These are phyloP conservation scores for Rhegmatorhina hoffmannsi DNA, from an alignment of 2,113 vertebrate genomes.

Conservation along the genomic window DNA sequence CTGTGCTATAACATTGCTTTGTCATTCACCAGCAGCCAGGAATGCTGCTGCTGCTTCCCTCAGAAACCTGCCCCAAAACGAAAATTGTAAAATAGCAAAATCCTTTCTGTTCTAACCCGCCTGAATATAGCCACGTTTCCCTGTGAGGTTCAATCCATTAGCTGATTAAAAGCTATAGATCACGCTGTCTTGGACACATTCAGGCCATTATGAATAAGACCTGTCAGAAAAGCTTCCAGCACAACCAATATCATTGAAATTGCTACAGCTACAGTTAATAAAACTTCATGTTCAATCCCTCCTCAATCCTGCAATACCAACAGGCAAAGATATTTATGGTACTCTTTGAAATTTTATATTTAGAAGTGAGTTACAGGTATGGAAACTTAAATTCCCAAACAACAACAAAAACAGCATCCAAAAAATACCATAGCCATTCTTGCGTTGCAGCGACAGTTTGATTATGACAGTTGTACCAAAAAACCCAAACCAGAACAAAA, in stretches of 20 bases:
- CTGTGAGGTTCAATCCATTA: constrained; percentile 65
- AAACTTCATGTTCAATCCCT: constrained; percentile 58
- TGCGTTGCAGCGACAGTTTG: not conserved
- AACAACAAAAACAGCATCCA: not conserved
- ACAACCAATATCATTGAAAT: constrained; percentile 64
- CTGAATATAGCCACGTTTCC: constrained; percentile 41
- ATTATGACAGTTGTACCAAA: not conserved
- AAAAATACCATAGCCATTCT: not conserved
- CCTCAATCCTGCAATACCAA: not conserved
- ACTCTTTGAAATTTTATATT: constrained; percentile 58
- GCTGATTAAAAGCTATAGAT: constrained; percentile 78
- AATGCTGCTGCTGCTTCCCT: not conserved
- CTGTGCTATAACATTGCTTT: not conserved
- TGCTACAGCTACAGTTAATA: constrained; percentile 73
- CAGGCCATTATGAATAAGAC: constrained; percentile 67
- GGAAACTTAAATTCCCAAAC: not conserved
- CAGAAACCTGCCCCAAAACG: not conserved
- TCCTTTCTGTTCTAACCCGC: constrained; percentile 46
- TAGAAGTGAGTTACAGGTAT: constrained; percentile 36
- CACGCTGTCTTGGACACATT: constrained; percentile 59
- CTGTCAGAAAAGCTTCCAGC: constrained; percentile 63
- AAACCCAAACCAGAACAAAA: not conserved
- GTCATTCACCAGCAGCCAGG: not conserved
- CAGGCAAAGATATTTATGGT: constrained; percentile 30
- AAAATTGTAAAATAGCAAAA: constrained; percentile 29